These are phyloP conservation scores for Crypturellus tataupa DNA, from an alignment of 2,797 vertebrate genomes.

Conservation along the genomic window DNA sequence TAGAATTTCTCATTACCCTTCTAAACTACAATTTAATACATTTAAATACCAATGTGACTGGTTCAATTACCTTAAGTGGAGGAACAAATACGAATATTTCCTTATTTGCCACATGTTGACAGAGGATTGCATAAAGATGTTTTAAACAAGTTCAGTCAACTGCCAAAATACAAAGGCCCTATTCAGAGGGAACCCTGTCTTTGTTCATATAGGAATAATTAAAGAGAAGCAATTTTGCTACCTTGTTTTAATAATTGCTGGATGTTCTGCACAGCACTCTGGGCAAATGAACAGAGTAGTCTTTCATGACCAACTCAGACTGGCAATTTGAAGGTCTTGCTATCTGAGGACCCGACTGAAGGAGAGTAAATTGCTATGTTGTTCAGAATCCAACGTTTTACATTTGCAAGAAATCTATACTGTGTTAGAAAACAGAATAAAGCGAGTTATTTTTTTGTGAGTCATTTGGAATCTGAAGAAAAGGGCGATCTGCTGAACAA, in stretches of 20 bases:
- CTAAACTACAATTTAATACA: constrained; percentile 52
- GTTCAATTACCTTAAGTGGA: constrained; percentile 27
- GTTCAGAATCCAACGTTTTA: background rate
- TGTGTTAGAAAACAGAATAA: constrained; percentile 13
- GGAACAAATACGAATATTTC: constrained; percentile 69
- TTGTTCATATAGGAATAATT: constrained; percentile 73
- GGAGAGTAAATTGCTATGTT: constrained; percentile 39
- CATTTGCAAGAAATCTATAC: constrained; percentile 13
- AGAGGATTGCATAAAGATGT: constrained; percentile 53
- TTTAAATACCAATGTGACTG: constrained; percentile 50
- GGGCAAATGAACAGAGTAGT: constrained; percentile 15
- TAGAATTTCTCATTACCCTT: constrained; percentile 59
- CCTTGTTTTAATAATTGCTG: constrained; percentile 70
- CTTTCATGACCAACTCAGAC: constrained; percentile 47
- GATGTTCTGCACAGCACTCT: constrained; percentile 37
- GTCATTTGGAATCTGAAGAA: background rate
- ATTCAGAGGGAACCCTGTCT: constrained; percentile 48
- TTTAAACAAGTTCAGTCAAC: constrained; percentile 71
- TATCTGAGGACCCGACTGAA: background rate
- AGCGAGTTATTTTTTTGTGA: constrained; percentile 1
- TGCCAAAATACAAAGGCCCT: constrained; percentile 69
- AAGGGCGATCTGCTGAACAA: background rate
- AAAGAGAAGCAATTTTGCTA: constrained; percentile 68
- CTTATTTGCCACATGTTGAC: constrained; percentile 64
- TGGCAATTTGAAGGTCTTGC: constrained; percentile 14